Base-by-base conservation (phyloP, 2,888 invertebrate genomes). In the Cistogaster globosa region DNA sequence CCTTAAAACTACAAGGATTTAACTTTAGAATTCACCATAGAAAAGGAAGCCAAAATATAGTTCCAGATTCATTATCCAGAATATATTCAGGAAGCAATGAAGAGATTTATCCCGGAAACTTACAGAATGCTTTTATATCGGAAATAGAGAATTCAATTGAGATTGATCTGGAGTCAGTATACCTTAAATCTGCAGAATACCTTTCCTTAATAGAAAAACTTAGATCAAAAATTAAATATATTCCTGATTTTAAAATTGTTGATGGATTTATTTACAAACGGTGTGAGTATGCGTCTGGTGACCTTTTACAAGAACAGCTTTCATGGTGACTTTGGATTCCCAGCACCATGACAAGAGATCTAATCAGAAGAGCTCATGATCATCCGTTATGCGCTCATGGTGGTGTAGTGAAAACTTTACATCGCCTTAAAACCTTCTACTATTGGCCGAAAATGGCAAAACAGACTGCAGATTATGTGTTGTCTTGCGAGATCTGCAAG, bases 301-400 rank as follows among this genome's bases (percentile, higher is more conserved):
- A 82, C 48, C 8, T 32, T 2, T 6, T 69, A 1, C 60, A 69
- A 6, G 69, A 81, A 22, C 22, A 60, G 38, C 12, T 45, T 12
- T 71, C 63, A 0, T 82, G 71, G 69, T 76, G 68, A 69, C 36
- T 82, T 0, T 82, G 76, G 69, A 26, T 76, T 55, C 63, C 69
- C 5, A 12, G 18, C 7, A 9, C 38, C 1, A 18, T 76, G 36
- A 69, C 69, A 0, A 14, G 6, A 2, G 36, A 53, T 36, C 20
- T 68, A 14, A 68, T 68, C 5, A 68, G 51, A 55, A 38, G 68
- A 38, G 38, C 68, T 9, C 68, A 68, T 38, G 68, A 55, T 9
- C 68, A 68, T 16, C 68, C 68, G 4, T n/a, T 68, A 22, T 38
- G 68, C 18, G 55, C 55, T 22, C 55, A 55, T 38, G 55, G 55